Evolutionary conservation across 92 coral and sea anemone genomes (phyloP).

Genomic region (Paragorgia papillata): DNA sequence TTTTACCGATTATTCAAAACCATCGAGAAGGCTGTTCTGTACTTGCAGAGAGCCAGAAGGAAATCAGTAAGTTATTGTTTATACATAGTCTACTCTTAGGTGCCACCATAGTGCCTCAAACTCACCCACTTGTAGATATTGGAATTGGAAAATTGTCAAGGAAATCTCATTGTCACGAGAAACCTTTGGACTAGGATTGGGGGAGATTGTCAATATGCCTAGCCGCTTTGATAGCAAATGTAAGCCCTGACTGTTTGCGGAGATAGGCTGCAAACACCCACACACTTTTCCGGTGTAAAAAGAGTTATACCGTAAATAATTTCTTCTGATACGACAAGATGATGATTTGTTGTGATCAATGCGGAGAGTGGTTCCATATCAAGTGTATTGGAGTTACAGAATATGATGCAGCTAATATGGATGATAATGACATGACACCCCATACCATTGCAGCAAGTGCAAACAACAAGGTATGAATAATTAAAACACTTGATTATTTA

Average conservation of each 20-base stretch:
- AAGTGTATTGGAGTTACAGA: conserved; percentile 32
- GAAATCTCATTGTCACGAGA: no score
- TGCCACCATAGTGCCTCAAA: neutral
- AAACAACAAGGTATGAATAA: conserved; percentile 30
- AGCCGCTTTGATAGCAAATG: no score
- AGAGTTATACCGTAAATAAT: no score
- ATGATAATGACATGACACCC: conserved; percentile 19
- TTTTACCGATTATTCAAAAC: neutral
- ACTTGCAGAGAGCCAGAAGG: conserved; percentile 36
- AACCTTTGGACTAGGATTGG: no score
- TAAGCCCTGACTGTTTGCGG: no score
- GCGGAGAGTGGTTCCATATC: conserved; percentile 51
- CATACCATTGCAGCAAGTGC: conserved; percentile 36
- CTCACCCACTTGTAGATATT: no score
- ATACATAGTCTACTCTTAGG: neutral
- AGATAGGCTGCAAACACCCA: no score
- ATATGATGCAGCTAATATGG: conserved; percentile 39
- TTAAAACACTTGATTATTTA: neutral
- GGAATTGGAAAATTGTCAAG: no score
- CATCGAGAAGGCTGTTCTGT: conserved; percentile 15
- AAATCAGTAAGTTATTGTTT: conserved; percentile 1
- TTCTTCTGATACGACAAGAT: neutral
- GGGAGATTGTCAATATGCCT: no score
- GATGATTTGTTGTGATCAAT: conserved; percentile 42
- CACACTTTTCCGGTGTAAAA: no score